phyloP scores from a whole-genome alignment of 2,113 vertebrate species.

The Setophaga kirtlandii region DNA sequence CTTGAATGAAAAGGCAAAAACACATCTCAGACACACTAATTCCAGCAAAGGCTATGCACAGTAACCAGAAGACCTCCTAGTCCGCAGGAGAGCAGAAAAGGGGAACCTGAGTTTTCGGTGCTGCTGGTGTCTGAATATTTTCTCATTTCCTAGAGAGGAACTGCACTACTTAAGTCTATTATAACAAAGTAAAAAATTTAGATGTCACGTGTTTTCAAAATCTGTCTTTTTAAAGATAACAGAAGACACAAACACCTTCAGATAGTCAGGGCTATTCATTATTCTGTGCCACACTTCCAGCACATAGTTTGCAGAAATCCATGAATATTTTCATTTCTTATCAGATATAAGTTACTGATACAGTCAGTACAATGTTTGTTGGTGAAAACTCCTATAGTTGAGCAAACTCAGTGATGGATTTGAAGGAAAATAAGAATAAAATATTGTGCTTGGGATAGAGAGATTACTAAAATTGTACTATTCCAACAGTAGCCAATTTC shows the following conservation, averaged over 20 bases:
- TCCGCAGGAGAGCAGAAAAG: background rate
- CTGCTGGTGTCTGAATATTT: background rate
- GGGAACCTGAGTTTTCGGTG: background rate
- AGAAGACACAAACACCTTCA: background rate
- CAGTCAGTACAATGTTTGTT: background rate
- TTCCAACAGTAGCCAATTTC: slow-evolving; percentile 43
- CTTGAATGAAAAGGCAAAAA: background rate
- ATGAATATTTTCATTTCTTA: slow-evolving; percentile 60
- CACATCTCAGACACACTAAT: background rate
- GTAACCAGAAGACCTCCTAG: background rate
- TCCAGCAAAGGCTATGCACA: background rate
- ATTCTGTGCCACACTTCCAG: background rate
- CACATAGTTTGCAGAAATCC: slow-evolving; percentile 4
- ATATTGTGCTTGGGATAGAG: slow-evolving; percentile 21
- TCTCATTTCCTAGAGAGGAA: background rate
- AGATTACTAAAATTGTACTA: slow-evolving; percentile 47
- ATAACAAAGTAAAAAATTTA: background rate
- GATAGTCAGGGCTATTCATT: background rate
- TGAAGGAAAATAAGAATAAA: slow-evolving; percentile 47
- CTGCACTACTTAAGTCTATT: background rate
- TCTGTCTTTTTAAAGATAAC: slow-evolving; percentile 2
- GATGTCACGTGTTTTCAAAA: background rate
- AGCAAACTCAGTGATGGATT: slow-evolving; percentile 32
- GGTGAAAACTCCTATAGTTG: background rate
- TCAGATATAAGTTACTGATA: slow-evolving; percentile 54